These are phyloP conservation scores for Diphyllodes magnificus DNA, from an alignment of 2,113 vertebrate genomes.

Conservation along the genomic window DNA sequence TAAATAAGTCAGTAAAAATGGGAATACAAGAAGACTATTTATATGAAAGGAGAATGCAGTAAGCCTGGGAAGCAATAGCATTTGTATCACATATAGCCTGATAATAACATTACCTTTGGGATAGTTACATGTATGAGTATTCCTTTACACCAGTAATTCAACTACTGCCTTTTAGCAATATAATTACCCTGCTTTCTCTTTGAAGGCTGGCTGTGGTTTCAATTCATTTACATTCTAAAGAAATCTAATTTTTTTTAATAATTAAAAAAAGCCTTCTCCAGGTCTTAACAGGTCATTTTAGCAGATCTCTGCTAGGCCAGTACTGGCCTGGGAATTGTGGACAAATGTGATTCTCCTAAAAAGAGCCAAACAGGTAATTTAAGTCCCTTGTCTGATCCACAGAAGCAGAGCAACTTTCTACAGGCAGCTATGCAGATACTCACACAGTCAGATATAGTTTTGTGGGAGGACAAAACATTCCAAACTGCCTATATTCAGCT, in stretches of 20 bases:
- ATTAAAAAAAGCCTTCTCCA: background rate
- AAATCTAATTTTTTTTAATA: slow-evolving; percentile 23
- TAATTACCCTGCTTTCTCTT: slow-evolving; percentile 45
- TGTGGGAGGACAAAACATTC: background rate
- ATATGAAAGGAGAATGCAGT: background rate
- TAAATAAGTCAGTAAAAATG: background rate
- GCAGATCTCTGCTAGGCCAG: background rate
- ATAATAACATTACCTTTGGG: slow-evolving; percentile 7
- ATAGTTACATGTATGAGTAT: background rate
- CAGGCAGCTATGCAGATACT: background rate
- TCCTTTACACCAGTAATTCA: slow-evolving; percentile 41
- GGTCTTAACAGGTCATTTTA: background rate
- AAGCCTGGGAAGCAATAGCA: background rate
- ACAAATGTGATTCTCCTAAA: background rate
- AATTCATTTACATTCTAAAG: slow-evolving; percentile 49
- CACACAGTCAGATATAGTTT: background rate
- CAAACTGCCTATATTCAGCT: background rate
- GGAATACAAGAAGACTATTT: background rate
- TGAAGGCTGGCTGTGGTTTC: slow-evolving; percentile 24
- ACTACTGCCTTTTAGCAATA: slow-evolving; percentile 19
- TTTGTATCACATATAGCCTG: background rate
- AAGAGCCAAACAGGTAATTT: background rate
- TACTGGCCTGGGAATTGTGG: background rate
- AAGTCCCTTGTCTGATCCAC: background rate
- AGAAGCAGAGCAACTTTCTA: background rate